Evolutionary conservation across 2,888 invertebrate genomes (phyloP).

Genomic region (Lasiommata megera): DNA sequence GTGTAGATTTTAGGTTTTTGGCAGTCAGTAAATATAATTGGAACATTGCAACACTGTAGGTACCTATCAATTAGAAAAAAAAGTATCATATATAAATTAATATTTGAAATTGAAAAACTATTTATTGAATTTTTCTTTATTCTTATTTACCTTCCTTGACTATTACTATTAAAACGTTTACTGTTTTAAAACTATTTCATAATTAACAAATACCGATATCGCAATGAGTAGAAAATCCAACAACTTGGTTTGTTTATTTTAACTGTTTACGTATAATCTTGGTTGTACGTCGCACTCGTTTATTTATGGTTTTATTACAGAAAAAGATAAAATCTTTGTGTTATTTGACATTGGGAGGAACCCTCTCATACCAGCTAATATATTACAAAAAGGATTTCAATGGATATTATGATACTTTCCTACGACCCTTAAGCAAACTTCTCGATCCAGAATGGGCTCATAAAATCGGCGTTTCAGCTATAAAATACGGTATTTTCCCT

Average conservation of each 20-base stretch:
- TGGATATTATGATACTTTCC: constrained; percentile 86
- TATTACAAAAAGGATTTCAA: constrained; percentile 88
- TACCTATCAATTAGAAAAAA: too few species aligned
- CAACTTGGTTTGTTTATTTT: constrained; percentile 32
- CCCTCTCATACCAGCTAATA: constrained; percentile 84
- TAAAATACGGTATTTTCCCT: constrained; percentile 89
- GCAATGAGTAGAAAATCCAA: constrained; percentile 37
- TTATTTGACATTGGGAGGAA: constrained; percentile 84
- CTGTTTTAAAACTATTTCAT: too few species aligned
- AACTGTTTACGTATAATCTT: not conserved
- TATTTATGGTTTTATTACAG: constrained; percentile 57
- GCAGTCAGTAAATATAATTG: too few species aligned
- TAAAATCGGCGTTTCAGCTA: constrained; percentile 86
- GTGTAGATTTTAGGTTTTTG: too few species aligned
- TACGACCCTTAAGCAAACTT: constrained; percentile 86
- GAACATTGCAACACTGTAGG: too few species aligned
- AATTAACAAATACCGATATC: not conserved
- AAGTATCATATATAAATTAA: too few species aligned
- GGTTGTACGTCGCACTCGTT: not conserved
- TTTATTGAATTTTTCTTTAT: too few species aligned
- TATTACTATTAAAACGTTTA: too few species aligned
- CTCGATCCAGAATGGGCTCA: constrained; percentile 93
- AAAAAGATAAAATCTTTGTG: constrained; percentile 86
- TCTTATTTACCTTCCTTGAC: too few species aligned
- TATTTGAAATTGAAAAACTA: too few species aligned